Percentiles rank a stretch among this genome's conserved stretches.
These are phyloP conservation scores for Harpalus rufipes DNA, from an alignment of 2,888 invertebrate species.

Conservation along the genomic window DNA sequence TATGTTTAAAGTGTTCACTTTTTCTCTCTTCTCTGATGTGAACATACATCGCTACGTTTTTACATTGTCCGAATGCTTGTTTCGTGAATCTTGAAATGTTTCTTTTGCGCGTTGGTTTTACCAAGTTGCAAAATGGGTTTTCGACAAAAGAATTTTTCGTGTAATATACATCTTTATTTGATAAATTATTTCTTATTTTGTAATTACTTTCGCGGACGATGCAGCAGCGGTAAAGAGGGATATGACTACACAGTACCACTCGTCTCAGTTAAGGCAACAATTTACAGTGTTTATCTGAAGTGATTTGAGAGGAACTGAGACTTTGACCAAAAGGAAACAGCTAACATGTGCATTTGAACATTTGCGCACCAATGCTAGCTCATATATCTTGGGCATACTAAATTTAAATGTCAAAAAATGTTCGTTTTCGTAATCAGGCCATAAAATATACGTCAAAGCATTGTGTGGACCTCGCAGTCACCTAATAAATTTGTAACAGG, in stretches of 20 bases:
- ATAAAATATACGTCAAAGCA: constrained; percentile 39
- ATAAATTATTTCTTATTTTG: too few species aligned
- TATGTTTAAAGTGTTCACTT: constrained; percentile 15
- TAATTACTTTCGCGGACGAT: too few species aligned
- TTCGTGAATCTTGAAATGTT: not conserved
- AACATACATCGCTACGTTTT: constrained; percentile 1
- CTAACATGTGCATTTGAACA: not conserved
- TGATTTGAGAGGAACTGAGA: too few species aligned
- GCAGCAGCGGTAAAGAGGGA: too few species aligned
- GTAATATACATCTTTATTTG: too few species aligned
- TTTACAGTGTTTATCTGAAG: too few species aligned
- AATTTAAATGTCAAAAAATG: constrained; percentile 25
- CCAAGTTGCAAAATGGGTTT: not conserved
- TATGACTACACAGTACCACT: too few species aligned
- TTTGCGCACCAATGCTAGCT: not conserved
- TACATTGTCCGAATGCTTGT: constrained; percentile 6
- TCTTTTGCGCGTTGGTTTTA: not conserved
- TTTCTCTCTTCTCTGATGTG: not conserved
- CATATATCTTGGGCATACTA: not conserved
- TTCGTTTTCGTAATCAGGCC: constrained; percentile 33
- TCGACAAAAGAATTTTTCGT: too few species aligned
- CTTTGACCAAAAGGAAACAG: too few species aligned
- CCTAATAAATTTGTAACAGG: constrained; percentile 41
- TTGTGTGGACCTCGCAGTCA: constrained; percentile 17
- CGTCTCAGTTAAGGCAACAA: too few species aligned